phyloP scores from a whole-genome alignment of 2,113 vertebrate species.

The Stegostoma tigrinum region DNA sequence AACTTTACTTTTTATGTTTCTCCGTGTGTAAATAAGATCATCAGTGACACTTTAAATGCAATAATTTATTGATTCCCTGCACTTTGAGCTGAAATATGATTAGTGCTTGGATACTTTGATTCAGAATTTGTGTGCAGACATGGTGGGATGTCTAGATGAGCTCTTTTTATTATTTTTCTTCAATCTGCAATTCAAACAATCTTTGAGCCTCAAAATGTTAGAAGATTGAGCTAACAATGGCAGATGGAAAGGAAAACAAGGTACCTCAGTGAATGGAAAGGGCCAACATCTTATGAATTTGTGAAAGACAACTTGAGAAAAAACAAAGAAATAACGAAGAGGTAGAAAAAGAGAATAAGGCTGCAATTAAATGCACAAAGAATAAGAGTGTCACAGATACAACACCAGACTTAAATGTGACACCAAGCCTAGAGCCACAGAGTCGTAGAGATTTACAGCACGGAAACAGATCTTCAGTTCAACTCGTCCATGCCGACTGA shows the following conservation, averaged over 20 bases:
- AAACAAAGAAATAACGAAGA: neutral
- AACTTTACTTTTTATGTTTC: neutral
- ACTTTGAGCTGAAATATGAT: neutral
- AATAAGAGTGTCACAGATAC: neutral
- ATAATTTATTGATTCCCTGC: neutral
- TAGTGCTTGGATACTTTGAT: neutral
- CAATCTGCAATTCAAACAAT: neutral
- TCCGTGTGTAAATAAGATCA: neutral
- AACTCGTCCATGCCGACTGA: no score
- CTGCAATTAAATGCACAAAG: neutral
- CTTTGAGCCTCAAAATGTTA: neutral
- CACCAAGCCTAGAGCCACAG: neutral
- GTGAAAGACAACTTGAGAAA: neutral
- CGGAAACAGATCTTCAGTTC: no score
- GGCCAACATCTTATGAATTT: neutral
- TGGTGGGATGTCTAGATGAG: neutral
- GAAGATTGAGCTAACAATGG: neutral
- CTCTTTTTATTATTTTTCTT: neutral
- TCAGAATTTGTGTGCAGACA: neutral
- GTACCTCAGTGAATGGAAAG: neutral
- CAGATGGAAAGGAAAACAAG: neutral
- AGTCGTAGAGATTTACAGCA: no score
- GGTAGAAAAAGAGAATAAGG: neutral
- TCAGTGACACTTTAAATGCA: neutral
- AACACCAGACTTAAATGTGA: neutral